Base-by-base conservation (phyloP, 1,140 invertebrate genomes). In the Portunus trituberculatus region DNA sequence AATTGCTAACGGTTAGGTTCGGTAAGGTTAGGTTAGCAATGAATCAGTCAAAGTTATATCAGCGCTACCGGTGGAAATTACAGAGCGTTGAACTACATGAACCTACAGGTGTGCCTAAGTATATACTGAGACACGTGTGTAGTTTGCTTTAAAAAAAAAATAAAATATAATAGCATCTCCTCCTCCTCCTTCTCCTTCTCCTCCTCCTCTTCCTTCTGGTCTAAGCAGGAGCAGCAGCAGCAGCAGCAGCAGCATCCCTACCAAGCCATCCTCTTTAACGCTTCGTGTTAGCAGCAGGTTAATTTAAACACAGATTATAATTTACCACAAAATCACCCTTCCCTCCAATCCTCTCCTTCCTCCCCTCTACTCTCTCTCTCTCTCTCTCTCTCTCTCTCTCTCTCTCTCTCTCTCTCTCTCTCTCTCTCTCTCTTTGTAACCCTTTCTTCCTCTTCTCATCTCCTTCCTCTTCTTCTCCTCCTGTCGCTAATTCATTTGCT, bases 241-340 rank as follows among this genome's bases (percentile, higher is more conserved):
- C 39, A 39, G 39, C 25, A 76, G 25, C 16, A 12, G 20, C 67
- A 39, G n/a, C 20, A 25, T 3, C 16, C 59, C 91, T 14, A 92
- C 0, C 91, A 32, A 12, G 12, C 8, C 25, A 4, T 45, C 31
- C 91, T 92, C 67, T 83, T 92, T 83, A 83, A 92, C 8, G 12
- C 59, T 92, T 92, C 67, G 67, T 92, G 91, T 92, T 92, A 83
- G 29, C 59, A 92, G 91, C 28, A 82, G 67, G 91, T 82, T 92
- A 92, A 92, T 92, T 92, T 92, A 92, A 92, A 92, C 59, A 92
- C 67, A 88, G 86, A 92, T 92, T 92, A 92, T 92, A 92, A 92
- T 92, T 91, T 92, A 92, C 91, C 91, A 25, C 90, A 48, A 83
- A 92, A 92, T 92, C 91, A 76, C 82, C 67, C 46, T 86, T 46